Evolutionary conservation across 2,888 invertebrate genomes (phyloP).

Genomic region (Hylaea fasciaria): DNA sequence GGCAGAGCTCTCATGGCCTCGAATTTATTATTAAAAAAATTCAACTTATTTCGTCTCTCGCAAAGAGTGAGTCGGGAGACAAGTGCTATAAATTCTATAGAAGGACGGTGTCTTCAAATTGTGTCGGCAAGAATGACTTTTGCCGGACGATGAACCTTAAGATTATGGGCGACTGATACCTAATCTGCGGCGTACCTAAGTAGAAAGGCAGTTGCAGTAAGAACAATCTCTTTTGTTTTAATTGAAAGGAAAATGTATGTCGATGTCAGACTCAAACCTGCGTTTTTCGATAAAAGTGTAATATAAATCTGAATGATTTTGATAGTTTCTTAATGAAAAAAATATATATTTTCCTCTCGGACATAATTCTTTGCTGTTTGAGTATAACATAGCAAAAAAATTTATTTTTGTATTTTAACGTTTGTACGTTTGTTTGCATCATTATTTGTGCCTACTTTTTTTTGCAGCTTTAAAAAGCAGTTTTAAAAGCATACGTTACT

Average conservation of each 20-base stretch:
- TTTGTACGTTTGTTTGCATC: too few relatives aligned
- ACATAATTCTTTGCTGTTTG: too few relatives aligned
- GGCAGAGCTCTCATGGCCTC: constrained; percentile 43
- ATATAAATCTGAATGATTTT: too few relatives aligned
- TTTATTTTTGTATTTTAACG: too few relatives aligned
- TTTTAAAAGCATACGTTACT: too few relatives aligned
- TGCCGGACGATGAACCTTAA: constrained; percentile 61
- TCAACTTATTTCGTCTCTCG: constrained; percentile 45
- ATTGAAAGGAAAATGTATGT: too few relatives aligned
- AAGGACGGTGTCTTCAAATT: constrained; percentile 57
- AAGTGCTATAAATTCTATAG: constrained; percentile 45
- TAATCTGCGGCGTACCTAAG: constrained; percentile 18
- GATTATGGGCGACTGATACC: background rate
- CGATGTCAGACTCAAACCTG: too few relatives aligned
- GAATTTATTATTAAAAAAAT: constrained; percentile 55
- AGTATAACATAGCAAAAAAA: too few relatives aligned
- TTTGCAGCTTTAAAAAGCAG: too few relatives aligned
- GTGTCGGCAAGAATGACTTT: constrained; percentile 67
- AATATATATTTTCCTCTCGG: too few relatives aligned
- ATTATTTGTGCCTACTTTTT: too few relatives aligned
- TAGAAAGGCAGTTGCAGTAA: background rate
- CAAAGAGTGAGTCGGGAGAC: constrained; percentile 46
- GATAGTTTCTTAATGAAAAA: too few relatives aligned
- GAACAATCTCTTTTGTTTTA: background rate
- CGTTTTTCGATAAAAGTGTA: background rate